Conservation (phyloP, 2,113 vertebrate genomes). For the Emydura subglobosa region DNA sequence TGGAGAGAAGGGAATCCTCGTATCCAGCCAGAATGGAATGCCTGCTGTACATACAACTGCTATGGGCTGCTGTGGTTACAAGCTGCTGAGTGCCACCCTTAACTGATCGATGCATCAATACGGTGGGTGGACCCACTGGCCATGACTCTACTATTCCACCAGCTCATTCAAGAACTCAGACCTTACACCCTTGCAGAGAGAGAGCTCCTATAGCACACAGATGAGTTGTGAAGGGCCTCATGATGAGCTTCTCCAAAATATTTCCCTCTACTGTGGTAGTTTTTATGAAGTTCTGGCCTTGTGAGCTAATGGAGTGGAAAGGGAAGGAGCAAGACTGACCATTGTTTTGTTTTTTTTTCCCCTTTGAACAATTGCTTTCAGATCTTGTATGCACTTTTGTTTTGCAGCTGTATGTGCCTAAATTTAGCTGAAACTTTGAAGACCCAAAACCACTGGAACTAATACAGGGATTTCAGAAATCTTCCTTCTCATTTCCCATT, state of each 20-base stretch:
- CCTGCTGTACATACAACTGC: not conserved
- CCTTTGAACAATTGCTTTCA: not conserved
- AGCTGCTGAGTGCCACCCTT: not conserved
- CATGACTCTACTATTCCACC: not conserved
- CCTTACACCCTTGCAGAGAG: not conserved
- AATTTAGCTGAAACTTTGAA: not conserved
- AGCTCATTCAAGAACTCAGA: not conserved
- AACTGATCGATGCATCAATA: not conserved
- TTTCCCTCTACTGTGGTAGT: not conserved
- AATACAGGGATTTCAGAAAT: not conserved
- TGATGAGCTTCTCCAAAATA: not conserved
- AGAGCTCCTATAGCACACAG: not conserved
- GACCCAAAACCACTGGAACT: not conserved
- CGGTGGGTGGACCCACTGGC: not conserved
- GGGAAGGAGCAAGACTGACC: accelerated
- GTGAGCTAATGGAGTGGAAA: not conserved
- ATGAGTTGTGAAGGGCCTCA: accelerated
- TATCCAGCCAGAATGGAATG: not conserved
- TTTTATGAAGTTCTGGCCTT: not conserved
- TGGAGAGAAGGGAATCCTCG: not conserved
- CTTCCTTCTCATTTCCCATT: not conserved
- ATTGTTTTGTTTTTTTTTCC: not conserved
- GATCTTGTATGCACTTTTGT: not conserved
- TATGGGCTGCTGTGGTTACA: not conserved
- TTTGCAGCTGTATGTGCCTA: not conserved